Evolutionary conservation across 2,797 vertebrate genomes (phyloP), one percentile per base, ranked within the genome.

Genomic region (Mormyrus hasselquistii): DNA sequence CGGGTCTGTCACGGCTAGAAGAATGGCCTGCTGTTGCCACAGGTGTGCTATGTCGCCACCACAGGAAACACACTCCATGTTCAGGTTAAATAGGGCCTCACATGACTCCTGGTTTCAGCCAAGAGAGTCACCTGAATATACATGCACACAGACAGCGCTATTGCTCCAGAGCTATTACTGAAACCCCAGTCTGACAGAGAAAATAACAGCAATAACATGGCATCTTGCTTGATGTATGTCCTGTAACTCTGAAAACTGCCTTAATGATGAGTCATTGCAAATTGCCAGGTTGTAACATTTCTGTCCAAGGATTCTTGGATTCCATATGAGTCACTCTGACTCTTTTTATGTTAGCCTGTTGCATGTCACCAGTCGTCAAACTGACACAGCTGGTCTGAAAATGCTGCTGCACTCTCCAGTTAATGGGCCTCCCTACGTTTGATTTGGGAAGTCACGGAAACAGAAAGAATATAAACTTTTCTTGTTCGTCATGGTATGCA

Each of bases 161-260:
- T 47, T 82, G 76, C 38, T 16, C 41, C 76, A 19, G 90, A 91
- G 90, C 86, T 89, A 79, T 88, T 91, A 90, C 91, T 91, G 91
- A 91, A 92, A 93, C 91, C 73, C 34, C 41, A 44, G 16, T 44
- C 41, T 79, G 73, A 79, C 91, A 91, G 92, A 91, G 91, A 90
- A 89, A 92, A 89, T 90, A 92, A 90, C 88, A 91, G 76, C 88
- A 91, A 92, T 91, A 90, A 90, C 83, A 89, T 92, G 90, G 89
- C 73, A 25, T 55, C 91, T 88, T 90, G 90, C 83, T 83, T 82
- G 88, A 85, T 89, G 85, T 90, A 91, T 88, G 88, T 86, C n/a
- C 16, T n/a, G 52, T 41, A 38, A 44, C 55, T 83, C 65, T 84
- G 69, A 76, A 89, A 89, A 79, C 57, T 0, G 38, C 4, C 22